Evolutionary conservation across 2,888 invertebrate species (phyloP).

Genomic region (Cryptus armator): DNA sequence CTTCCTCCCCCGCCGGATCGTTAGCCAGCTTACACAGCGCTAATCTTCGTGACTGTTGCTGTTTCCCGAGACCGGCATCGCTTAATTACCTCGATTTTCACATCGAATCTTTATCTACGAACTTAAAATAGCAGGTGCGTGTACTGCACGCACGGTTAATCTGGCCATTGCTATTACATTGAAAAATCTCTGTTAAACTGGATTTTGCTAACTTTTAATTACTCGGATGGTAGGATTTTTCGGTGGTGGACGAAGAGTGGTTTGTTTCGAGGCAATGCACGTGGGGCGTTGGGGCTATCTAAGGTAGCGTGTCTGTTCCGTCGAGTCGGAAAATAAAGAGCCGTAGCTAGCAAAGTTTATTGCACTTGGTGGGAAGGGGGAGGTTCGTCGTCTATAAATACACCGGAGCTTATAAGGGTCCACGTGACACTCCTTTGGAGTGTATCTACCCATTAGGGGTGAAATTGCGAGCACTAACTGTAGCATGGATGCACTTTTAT

Average conservation of each 20-base stretch:
- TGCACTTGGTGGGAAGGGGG: slow-evolving; percentile 10
- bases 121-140: not conserved
- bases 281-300: not conserved
- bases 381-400: slow-evolving; percentile 7
- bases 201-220: not conserved
- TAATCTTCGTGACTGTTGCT: slow-evolving; percentile 37
- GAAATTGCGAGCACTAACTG: slow-evolving; percentile 69
- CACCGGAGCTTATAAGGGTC: slow-evolving; percentile 19
- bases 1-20: slow-evolving; percentile 55
- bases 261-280: slow-evolving; percentile 3
- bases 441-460: slow-evolving; percentile 61
- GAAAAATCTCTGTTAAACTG: not conserved
- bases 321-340: slow-evolving; percentile 23
- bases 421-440: slow-evolving; percentile 45
- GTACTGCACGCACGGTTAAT: not conserved
- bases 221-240: not conserved
- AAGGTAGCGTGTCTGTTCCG: not conserved
- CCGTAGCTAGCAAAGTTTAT: slow-evolving; percentile 35
- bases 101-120: slow-evolving; percentile 17
- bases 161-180: not conserved
- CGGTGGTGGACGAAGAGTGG: not conserved
- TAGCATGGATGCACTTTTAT: slow-evolving; percentile 6
- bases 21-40: slow-evolving; percentile 49
- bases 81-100: slow-evolving; percentile 35
- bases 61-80: slow-evolving; percentile 20